A percentile compares a stretch with the other conserved stretches of the same genome.
Conservation (phyloP, 2,797 vertebrate genomes). For the Chrosomus eos region DNA sequence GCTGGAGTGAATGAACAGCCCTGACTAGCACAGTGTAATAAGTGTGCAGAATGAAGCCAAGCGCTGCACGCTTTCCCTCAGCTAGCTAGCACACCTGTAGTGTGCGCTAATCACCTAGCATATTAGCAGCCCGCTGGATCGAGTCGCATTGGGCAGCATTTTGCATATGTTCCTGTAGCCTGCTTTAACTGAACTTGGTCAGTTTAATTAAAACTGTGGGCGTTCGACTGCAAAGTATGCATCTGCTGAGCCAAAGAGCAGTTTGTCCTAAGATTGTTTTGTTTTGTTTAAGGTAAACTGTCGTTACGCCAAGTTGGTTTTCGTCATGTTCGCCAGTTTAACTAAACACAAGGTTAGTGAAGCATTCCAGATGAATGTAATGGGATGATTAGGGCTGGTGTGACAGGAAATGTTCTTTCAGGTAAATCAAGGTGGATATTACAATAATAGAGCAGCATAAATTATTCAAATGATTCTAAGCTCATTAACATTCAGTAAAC, state of each 20-base stretch:
- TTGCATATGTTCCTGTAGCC: conserved; percentile 29
- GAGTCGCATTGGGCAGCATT: conserved; percentile 8
- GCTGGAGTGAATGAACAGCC: conserved; percentile 54
- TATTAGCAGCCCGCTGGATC: conserved; percentile 50
- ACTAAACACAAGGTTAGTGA: conserved; percentile 18
- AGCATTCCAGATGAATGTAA: conserved; percentile 27
- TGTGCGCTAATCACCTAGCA: conserved; percentile 25
- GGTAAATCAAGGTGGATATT: conserved; percentile 77
- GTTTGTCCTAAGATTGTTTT: conserved; percentile 22
- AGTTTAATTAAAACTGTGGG: conserved; percentile 24
- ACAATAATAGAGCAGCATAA: conserved; percentile 83
- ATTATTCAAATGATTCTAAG: conserved; percentile 78
- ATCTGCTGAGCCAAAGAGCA: conserved; percentile 43
- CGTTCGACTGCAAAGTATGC: conserved; percentile 1
- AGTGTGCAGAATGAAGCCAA: conserved; percentile 41
- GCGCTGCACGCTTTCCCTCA: conserved; percentile 32
- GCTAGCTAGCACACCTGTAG: conserved; percentile 31
- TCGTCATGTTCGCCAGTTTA: conserved; percentile 15
- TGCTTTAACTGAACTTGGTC: conserved; percentile 15
- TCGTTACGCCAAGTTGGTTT: neutral
- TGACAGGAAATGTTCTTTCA: conserved; percentile 67
- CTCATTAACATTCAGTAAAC: conserved; percentile 82
- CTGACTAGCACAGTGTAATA: conserved; percentile 26
- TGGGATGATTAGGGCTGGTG: conserved; percentile 15
- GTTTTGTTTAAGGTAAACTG: conserved; percentile 15